A percentile compares a stretch with the other conserved stretches of the same genome.
Conservation (phyloP, 1,140 invertebrate species). For the Penaeus indicus region DNA sequence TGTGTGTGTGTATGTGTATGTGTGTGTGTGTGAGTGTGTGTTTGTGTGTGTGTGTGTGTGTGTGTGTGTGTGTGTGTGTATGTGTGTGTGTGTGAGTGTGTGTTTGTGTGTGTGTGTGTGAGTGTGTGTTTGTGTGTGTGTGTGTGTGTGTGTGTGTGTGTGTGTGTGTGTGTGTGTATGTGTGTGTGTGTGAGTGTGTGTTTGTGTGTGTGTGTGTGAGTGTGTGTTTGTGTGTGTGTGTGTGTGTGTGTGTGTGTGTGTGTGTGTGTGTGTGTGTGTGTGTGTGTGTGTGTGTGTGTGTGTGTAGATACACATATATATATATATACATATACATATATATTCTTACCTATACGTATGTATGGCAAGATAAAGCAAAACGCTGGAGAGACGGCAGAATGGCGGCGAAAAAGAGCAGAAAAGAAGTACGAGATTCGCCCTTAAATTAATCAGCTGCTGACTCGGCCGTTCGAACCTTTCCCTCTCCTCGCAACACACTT, state of each 20-base stretch:
- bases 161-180: background rate
- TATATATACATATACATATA: background rate
- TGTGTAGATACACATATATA: background rate
- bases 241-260: background rate
- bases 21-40: too few relatives aligned
- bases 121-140: too few relatives aligned
- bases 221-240: background rate
- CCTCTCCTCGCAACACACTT: too few relatives aligned
- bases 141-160: background rate
- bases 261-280: background rate
- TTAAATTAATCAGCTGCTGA: too few relatives aligned
- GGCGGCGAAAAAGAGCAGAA: too few relatives aligned
- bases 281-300: background rate
- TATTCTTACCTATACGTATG: background rate
- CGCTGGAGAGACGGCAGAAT: too few relatives aligned
- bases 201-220: background rate
- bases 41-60: background rate
- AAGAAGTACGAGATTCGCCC: too few relatives aligned
- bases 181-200: background rate
- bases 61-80: background rate
- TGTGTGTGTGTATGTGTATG: background rate
- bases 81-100: background rate
- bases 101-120: background rate
- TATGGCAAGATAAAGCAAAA: background rate
- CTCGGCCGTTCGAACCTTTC: too few relatives aligned